phyloP scores from a whole-genome alignment of 2,888 invertebrate genomes.

The Cephus pygmeus region DNA sequence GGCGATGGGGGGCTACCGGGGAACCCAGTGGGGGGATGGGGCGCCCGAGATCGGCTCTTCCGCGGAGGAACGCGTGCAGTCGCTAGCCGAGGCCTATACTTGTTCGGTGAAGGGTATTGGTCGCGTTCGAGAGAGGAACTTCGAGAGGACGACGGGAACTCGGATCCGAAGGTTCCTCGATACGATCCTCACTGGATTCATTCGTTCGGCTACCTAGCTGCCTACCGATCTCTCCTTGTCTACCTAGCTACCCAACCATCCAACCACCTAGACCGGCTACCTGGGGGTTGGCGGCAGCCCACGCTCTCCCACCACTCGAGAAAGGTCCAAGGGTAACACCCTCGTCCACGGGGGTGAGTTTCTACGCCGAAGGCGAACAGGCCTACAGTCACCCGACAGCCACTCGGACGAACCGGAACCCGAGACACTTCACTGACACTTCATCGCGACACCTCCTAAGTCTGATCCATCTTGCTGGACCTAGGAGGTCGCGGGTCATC shows the following conservation, averaged over 20 bases:
- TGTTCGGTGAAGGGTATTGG: constrained; percentile 59
- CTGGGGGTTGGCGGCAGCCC: constrained; percentile 19
- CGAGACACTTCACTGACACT: background rate
- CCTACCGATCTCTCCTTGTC: background rate
- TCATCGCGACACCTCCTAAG: background rate
- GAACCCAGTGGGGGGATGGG: constrained; percentile 39
- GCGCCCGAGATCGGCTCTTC: constrained; percentile 53
- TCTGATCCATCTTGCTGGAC: constrained; percentile 1
- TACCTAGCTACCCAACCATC: background rate
- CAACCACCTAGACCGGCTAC: background rate
- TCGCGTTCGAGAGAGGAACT: constrained; percentile 23
- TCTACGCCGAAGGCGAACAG: constrained; percentile 25
- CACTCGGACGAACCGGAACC: constrained; percentile 18
- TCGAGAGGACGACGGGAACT: constrained; percentile 12
- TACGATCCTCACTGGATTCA: background rate
- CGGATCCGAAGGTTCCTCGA: background rate
- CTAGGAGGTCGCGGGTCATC: background rate
- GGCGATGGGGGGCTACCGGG: constrained; percentile 51
- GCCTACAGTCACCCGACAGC: constrained; percentile 29
- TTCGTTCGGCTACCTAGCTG: background rate
- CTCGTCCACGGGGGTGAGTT: constrained; percentile 15
- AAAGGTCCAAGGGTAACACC: constrained; percentile 17
- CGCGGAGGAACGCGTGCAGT: constrained; percentile 60
- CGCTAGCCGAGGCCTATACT: constrained; percentile 62
- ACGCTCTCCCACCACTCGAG: constrained; percentile 29